Conservation (phyloP, 2,113 vertebrate species). For the Rhombomys opimus region DNA sequence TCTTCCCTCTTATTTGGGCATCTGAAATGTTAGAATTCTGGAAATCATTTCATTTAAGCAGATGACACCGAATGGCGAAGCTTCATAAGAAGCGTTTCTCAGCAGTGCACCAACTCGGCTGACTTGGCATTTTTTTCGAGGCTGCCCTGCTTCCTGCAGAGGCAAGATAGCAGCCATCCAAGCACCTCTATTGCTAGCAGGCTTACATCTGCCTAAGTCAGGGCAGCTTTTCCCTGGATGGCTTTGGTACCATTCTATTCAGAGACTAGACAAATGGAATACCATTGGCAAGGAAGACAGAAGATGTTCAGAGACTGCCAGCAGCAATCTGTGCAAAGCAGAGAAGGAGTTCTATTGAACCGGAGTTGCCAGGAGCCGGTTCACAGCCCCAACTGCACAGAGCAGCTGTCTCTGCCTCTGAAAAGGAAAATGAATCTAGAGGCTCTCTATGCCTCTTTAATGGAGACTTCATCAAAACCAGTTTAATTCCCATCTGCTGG, state of each 20-base stretch:
- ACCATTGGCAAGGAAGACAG: background rate
- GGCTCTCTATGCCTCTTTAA: background rate
- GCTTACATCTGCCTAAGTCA: background rate
- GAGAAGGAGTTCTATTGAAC: slow-evolving; percentile 25
- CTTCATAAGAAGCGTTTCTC: slow-evolving; percentile 38
- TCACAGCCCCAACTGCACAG: background rate
- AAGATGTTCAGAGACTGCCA: background rate
- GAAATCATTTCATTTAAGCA: slow-evolving; percentile 54
- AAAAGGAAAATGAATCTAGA: background rate
- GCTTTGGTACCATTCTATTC: slow-evolving; percentile 9
- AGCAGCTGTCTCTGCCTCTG: background rate
- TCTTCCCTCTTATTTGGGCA: slow-evolving; percentile 48
- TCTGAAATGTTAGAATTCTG: slow-evolving; percentile 48
- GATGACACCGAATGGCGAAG: background rate
- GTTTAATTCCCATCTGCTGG: background rate
- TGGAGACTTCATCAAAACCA: background rate
- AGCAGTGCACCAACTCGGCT: slow-evolving; percentile 22
- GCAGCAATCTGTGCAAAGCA: background rate
- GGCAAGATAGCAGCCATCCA: slow-evolving; percentile 49
- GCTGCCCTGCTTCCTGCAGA: slow-evolving; percentile 21
- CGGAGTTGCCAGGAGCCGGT: background rate
- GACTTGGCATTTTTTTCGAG: slow-evolving; percentile 58
- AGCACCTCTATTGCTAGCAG: background rate
- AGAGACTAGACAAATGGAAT: background rate
- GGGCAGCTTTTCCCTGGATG: slow-evolving; percentile 24